These are phyloP conservation scores for Dascyllus trimaculatus DNA, from an alignment of 2,113 vertebrate species.

Conservation along the genomic window DNA sequence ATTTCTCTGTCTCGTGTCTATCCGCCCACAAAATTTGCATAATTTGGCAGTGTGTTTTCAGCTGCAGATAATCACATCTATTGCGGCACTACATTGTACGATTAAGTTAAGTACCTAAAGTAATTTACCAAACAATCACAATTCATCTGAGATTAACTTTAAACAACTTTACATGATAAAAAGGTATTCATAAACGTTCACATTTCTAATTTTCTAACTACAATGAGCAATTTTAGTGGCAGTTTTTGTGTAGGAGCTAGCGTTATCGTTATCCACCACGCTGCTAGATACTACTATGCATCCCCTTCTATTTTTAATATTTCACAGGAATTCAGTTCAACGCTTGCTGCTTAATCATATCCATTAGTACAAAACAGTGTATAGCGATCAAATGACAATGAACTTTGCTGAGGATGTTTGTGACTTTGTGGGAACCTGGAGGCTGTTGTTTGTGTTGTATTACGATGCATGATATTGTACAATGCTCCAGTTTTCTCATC, in stretches of 20 bases:
- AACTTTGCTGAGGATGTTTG: background rate
- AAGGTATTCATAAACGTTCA: background rate
- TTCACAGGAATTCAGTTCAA: slow-evolving; percentile 17
- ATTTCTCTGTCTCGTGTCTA: background rate
- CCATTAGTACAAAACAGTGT: slow-evolving; percentile 7
- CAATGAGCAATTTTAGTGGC: slow-evolving; percentile 9
- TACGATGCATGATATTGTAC: background rate
- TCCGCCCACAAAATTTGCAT: background rate
- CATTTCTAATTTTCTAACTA: slow-evolving; percentile 6
- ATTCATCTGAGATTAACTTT: slow-evolving; percentile 10
- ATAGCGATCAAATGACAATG: slow-evolving; percentile 18
- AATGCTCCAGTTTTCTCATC: background rate
- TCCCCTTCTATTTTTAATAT: background rate
- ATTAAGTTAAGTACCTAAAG: slow-evolving; percentile 3
- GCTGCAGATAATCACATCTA: background rate
- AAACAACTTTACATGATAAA: background rate
- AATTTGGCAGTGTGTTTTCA: slow-evolving; percentile 11
- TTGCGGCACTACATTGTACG: background rate
- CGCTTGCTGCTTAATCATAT: slow-evolving; percentile 3
- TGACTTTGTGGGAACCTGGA: slow-evolving; percentile 1
- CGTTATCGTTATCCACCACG: background rate
- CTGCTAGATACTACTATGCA: background rate
- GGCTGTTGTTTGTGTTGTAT: background rate
- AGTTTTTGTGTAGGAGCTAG: background rate
- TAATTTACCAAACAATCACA: background rate